Evolutionary conservation across 2,797 vertebrate genomes (phyloP).

Genomic region (Todus mexicanus): DNA sequence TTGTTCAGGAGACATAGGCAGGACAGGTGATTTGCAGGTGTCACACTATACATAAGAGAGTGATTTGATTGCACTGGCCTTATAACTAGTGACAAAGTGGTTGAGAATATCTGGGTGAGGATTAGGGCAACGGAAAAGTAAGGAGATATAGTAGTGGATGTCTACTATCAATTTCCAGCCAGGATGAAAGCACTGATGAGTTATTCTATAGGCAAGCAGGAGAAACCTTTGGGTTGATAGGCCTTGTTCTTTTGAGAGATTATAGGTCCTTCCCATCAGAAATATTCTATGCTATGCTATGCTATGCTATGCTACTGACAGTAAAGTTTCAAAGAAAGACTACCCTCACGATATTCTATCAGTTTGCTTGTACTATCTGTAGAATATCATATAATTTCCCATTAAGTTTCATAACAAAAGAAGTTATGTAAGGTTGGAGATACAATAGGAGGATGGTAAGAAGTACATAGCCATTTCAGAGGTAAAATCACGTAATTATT

Average conservation of each 20-base stretch:
- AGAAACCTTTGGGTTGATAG: neutral
- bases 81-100: neutral
- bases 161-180: neutral
- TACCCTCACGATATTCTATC: neutral
- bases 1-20: neutral
- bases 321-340: neutral
- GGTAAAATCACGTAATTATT: neutral
- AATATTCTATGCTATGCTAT: neutral
- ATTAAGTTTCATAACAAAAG: neutral
- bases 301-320: neutral
- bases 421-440: neutral
- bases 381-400: neutral
- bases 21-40: neutral
- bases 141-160: neutral
- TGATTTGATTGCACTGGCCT: neutral
- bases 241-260: neutral
- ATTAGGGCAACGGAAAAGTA: neutral
- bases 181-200: neutral
- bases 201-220: neutral
- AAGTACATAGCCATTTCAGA: neutral
- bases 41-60: neutral
- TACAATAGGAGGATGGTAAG: neutral
- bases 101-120: neutral
- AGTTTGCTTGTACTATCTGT: neutral
- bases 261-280: too few species aligned